Evolutionary conservation across 1,140 invertebrate genomes (phyloP).

Genomic region (Brachionus manjavacas): DNA sequence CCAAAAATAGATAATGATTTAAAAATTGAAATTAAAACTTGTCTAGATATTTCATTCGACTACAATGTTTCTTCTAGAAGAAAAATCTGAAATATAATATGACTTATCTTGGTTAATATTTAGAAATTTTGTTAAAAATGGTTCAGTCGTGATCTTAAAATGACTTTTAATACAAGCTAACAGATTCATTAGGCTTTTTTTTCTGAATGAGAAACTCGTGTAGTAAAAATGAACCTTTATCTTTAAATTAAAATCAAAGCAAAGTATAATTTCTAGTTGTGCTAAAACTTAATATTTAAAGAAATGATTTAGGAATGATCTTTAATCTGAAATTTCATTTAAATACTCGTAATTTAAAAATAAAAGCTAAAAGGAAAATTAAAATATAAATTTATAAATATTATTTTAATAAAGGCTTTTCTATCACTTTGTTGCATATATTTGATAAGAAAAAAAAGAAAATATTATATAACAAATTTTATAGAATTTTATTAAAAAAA

Average conservation of each 20-base stretch:
- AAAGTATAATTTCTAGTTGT: neutral
- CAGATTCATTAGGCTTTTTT: neutral
- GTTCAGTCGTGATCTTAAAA: slow-evolving; percentile 19
- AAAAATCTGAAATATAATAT: neutral
- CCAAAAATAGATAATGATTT: neutral
- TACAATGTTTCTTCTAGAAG: neutral
- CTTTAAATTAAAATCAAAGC: neutral
- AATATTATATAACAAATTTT: too few relatives aligned
- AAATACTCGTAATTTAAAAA: too few relatives aligned
- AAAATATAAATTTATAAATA: too few relatives aligned
- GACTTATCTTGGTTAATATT: neutral
- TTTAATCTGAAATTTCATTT: neutral
- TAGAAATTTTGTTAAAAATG: neutral
- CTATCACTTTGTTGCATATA: too few relatives aligned
- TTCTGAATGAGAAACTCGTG: neutral
- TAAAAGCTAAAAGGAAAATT: too few relatives aligned
- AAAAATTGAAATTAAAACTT: neutral
- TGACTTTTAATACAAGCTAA: neutral
- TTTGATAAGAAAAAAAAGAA: too few relatives aligned
- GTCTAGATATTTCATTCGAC: neutral
- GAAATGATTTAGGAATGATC: neutral
- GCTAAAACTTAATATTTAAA: neutral
- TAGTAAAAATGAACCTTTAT: neutral
- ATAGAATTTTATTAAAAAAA: too few relatives aligned
- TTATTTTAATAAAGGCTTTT: too few relatives aligned